Conservation (phyloP, 2,888 invertebrate genomes). For the Acleris holmiana region DNA sequence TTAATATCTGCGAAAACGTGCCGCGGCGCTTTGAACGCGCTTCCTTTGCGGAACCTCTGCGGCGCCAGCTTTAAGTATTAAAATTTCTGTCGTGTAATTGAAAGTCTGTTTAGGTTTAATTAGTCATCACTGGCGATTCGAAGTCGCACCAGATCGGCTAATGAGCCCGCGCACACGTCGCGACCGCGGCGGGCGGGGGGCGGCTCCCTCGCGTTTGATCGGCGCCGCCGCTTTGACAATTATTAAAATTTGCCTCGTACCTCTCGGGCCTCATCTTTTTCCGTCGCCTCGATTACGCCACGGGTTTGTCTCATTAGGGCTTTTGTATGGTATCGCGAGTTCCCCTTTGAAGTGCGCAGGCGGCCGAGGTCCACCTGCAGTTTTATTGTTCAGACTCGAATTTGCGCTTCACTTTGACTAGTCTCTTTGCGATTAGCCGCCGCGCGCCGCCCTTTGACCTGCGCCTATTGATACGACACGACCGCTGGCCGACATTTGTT, state of each 20-base stretch:
- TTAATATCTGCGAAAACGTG: constrained; percentile 85
- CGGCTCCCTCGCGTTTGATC: constrained; percentile 77
- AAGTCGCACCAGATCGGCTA: constrained; percentile 69
- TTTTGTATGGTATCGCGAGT: constrained; percentile 81
- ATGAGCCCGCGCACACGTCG: constrained; percentile 78
- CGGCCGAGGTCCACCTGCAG: constrained; percentile 78
- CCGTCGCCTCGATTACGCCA: constrained; percentile 84
- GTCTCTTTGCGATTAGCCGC: constrained; percentile 75
- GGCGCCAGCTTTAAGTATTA: constrained; percentile 80
- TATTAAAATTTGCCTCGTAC: constrained; percentile 85
- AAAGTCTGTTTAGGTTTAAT: constrained; percentile 82
- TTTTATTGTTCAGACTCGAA: constrained; percentile 80
- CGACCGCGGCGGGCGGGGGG: constrained; percentile 56
- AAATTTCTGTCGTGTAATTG: constrained; percentile 80
- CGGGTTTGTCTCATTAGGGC: constrained; percentile 85
- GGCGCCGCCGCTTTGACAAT: constrained; percentile 85
- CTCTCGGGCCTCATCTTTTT: constrained; percentile 83
- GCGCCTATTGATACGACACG: constrained; percentile 55
- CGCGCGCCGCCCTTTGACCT: constrained; percentile 59
- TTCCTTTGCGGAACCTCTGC: constrained; percentile 74
- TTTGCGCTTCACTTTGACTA: constrained; percentile 80
- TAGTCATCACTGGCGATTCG: constrained; percentile 73
- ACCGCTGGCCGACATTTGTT: constrained; percentile 20
- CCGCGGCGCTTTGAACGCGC: constrained; percentile 80
- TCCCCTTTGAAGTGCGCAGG: constrained; percentile 77